Conservation (phyloP, 2,113 vertebrate genomes). For the Leptosomus discolor region DNA sequence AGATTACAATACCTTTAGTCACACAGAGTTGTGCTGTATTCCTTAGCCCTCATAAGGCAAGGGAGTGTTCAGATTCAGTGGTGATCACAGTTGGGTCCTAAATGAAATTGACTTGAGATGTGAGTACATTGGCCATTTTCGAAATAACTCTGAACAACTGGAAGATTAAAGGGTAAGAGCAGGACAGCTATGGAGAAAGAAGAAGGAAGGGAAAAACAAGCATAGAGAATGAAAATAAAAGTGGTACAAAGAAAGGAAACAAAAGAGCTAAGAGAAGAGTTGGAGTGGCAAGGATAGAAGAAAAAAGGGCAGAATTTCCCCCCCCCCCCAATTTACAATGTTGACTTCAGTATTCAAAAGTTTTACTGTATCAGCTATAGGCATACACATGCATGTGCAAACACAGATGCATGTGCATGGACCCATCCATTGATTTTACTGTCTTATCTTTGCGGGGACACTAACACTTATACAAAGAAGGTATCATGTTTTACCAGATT, state of each 20-base stretch:
- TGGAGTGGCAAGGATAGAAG: neutral
- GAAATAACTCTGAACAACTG: neutral
- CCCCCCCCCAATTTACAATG: neutral
- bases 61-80: neutral
- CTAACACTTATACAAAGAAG: neutral
- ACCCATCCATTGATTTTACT: neutral
- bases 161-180: neutral
- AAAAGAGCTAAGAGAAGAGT: neutral
- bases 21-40: neutral
- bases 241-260: neutral
- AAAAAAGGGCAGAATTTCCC: neutral
- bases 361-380: neutral
- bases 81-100: neutral
- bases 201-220: neutral
- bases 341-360: neutral
- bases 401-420: fast-evolving
- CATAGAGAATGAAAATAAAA: neutral
- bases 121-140: neutral
- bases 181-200: neutral
- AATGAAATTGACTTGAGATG: neutral
- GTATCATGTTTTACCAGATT: neutral
- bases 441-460: neutral
- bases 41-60: neutral
- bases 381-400: neutral
- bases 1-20: neutral